phyloP scores from a whole-genome alignment of 2,888 invertebrate species.

The Drosophila subsilvestris region DNA sequence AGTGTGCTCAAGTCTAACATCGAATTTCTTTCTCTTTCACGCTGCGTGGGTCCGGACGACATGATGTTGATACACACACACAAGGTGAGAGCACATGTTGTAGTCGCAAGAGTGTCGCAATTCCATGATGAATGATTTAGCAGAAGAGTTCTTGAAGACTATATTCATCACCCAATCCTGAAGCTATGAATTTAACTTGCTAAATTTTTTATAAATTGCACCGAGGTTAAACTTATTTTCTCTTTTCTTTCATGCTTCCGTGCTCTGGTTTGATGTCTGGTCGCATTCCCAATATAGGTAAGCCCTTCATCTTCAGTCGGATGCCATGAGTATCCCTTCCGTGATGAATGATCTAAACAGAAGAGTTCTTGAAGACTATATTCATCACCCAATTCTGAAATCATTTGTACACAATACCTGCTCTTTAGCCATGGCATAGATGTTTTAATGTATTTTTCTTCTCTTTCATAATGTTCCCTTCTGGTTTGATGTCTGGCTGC shows the following conservation, averaged over 20 bases:
- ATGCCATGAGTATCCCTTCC: conserved; percentile 8
- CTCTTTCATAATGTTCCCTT: conserved; percentile 43
- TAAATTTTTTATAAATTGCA: not conserved
- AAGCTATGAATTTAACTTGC: conserved; percentile 32
- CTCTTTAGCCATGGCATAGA: not conserved
- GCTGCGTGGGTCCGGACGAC: not conserved
- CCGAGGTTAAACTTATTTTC: conserved; percentile 14
- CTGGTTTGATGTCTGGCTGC: conserved; percentile 66
- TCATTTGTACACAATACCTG: not conserved
- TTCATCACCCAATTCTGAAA: conserved; percentile 83
- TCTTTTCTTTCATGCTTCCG: conserved; percentile 47
- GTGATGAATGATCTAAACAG: conserved; percentile 81
- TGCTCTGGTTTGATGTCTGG: conserved; percentile 56
- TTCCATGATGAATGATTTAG: conserved; percentile 80
- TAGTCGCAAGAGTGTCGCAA: not conserved
- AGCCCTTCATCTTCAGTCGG: conserved; percentile 38
- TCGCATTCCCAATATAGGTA: conserved; percentile 55
- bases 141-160: conserved; percentile 84
- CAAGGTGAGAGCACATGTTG: conserved; percentile 28
- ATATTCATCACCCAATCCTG: conserved; percentile 84
- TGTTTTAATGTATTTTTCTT: conserved; percentile 19
- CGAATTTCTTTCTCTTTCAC: conserved; percentile 18
- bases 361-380: conserved; percentile 84
- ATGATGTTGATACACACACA: not conserved
- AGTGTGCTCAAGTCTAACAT: conserved; percentile 3